A percentile compares a stretch with the other conserved stretches of the same genome.
phyloP scores from a whole-genome alignment of 2,888 invertebrate genomes.

The Anodontia alba region DNA sequence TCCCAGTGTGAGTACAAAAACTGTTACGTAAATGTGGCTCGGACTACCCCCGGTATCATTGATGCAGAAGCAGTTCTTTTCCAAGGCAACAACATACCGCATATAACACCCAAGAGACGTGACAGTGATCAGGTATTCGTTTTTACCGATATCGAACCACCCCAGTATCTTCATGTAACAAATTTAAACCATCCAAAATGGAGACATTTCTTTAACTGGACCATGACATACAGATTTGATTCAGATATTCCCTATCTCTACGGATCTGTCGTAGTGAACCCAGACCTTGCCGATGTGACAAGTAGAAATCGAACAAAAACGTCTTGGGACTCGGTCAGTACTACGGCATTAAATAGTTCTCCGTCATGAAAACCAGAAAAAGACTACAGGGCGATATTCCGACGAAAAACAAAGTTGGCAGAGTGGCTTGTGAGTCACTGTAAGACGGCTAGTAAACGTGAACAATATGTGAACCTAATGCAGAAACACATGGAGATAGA shows the following conservation, averaged over 20 bases:
- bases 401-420: constrained; percentile 4
- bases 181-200: background rate
- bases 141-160: constrained; percentile 11
- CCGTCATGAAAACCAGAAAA: background rate
- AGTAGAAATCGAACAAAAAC: too few relatives aligned
- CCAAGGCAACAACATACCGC: constrained; percentile 18
- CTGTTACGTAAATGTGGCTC: background rate
- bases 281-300: background rate
- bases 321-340: background rate
- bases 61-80: constrained; percentile 23
- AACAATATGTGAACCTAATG: constrained; percentile 8
- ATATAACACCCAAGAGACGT: background rate
- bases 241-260: constrained; percentile 29
- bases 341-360: background rate
- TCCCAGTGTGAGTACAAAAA: background rate
- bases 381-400: constrained; percentile 22
- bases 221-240: constrained; percentile 28
- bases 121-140: constrained; percentile 20
- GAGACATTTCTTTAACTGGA: constrained; percentile 29
- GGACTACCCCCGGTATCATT: background rate
- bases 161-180: background rate
- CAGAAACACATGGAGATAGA: constrained; percentile 13
- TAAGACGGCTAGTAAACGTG: constrained; percentile 21
- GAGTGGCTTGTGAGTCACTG: constrained; percentile 24
- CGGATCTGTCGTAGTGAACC: constrained; percentile 7